Base-by-base conservation (phyloP, 2,797 vertebrate genomes). In the Rhinella marina region DNA sequence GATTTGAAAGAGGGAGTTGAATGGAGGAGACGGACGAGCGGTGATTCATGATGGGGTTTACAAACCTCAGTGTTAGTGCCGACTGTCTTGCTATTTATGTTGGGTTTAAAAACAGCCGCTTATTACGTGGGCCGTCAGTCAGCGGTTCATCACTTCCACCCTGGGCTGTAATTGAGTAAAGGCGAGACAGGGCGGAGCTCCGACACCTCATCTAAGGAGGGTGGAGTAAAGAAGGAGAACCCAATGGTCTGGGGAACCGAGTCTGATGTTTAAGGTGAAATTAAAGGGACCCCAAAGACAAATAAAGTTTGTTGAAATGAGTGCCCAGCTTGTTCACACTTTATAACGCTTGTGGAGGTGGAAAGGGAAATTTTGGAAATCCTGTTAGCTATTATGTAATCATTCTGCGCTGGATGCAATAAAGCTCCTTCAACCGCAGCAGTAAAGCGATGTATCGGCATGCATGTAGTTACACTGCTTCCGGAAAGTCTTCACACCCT, bases 1-100 rank as follows among this genome's bases (percentile, higher is more conserved):
- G 29, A 62, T n/a, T 16, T 12, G 19, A 79, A 80, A 56, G 7
- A 81, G 59, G 21, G 79, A 79, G 76, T 25, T 56, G 59, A 61
- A 61, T 61, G 19, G 29, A 61, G 41, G 59, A 64, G 27, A 48
- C 10, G 54, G 25, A 81, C 29, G 64, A 62, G 50, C 79, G 48
- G 59, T 81, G 57, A 81, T 81, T 81, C 79, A 81, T 64, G 57
- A 48, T 10, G 19, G 59, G 59, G 79, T 81, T 64, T 50, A 81
- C 79, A 62, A 81, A 23, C 50, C 27, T 62, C 21, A 23, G 59
- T 12, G 19, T 64, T 64, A n/a, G 41, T 3, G 25, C 32, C 23
- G 59, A 62, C 29, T 12, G 29, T 80, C 17, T 16, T 29, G 78
- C 57, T 81, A 64, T 81, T 56, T 62, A 41, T 81, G 3, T 61